Base-by-base conservation (phyloP, 2,797 vertebrate species). In the Sebastes vulpes region DNA sequence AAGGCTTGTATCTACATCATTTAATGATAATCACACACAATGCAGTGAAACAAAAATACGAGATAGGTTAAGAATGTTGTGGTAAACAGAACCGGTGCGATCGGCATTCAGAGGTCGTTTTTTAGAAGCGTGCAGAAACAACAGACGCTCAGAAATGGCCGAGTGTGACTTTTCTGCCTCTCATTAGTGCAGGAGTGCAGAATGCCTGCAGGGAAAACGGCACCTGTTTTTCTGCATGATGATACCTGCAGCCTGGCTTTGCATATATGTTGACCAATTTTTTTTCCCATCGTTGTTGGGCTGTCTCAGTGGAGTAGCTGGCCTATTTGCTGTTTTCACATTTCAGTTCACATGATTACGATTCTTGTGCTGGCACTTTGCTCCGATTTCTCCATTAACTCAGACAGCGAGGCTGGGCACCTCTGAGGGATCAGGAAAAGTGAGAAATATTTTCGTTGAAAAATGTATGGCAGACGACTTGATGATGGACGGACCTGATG, bases 311-410 rank as follows among this genome's bases (percentile, higher is more conserved):
- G 75, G 72, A 64, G 28, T 2, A n/a, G 65, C 57, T 79, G 65
- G 20, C 75, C 73, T 64, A 61, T 89, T 89, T 86, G 25, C 69
- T 86, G 77, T 20, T 71, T 53, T 18, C 52, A 67, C 54, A 68
- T 84, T 82, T 82, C 50, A 80, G 16, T 72, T 77, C 69, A 82
- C 77, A 72, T 66, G 54, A 83, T 83, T 88, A 38, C 54, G 21
- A 73, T 82, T 78, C 53, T 66, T 65, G 29, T 75, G 60, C 26
- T 21, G 23, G 21, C 28, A 71, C 32, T 74, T 81, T 54, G 70
- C 46, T 79, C 25, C 60, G 64, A 56, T 72, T 72, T 64, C 21
- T 31, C 12, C 23, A 3, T 42, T 28, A 29, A 29, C 61, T 65
- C 57, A 69, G 38, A 54, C 42, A 31, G 20, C 7, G 8, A 67